Percentiles rank a stretch among this genome's conserved stretches.
phyloP scores from a whole-genome alignment of 2,797 vertebrate species.

The Clarias fuscus region DNA sequence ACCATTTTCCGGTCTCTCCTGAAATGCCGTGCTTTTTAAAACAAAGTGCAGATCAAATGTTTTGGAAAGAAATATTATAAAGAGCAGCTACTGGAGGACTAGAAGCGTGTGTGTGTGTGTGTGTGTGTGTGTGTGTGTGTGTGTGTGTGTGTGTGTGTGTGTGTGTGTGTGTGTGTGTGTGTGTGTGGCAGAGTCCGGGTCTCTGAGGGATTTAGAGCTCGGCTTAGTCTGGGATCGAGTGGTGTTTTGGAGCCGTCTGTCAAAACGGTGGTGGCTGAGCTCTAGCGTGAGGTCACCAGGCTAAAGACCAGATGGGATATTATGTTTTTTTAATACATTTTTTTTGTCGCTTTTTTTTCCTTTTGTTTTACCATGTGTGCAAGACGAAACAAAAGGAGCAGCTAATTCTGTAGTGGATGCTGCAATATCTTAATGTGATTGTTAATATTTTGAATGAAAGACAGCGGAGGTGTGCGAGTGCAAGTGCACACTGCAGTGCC shows the following conservation, averaged over 20 bases:
- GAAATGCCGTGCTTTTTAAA: conserved; percentile 44
- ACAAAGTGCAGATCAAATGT: conserved; percentile 15
- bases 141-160: no score
- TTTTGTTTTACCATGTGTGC: background rate
- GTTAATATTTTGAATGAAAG: background rate
- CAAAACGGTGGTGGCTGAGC: background rate
- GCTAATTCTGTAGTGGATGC: background rate
- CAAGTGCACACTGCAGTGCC: conserved; percentile 33
- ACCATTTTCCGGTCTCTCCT: conserved; percentile 34
- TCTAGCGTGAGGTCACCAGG: background rate
- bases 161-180: no score
- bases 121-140: no score
- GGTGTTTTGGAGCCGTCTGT: conserved; percentile 15
- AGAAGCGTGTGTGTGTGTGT: background rate
- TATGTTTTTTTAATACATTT: background rate
- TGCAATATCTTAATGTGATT: background rate
- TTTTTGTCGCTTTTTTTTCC: background rate
- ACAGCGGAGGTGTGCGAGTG: background rate
- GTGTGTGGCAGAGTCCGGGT: background rate
- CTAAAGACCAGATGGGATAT: conserved; percentile 7
- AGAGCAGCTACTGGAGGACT: background rate
- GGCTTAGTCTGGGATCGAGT: conserved; percentile 2
- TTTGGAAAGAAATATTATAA: background rate
- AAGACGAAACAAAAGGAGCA: background rate
- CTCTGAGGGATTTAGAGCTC: background rate